Conservation (phyloP, 2,888 invertebrate species). For the Drymonia ruficornis region DNA sequence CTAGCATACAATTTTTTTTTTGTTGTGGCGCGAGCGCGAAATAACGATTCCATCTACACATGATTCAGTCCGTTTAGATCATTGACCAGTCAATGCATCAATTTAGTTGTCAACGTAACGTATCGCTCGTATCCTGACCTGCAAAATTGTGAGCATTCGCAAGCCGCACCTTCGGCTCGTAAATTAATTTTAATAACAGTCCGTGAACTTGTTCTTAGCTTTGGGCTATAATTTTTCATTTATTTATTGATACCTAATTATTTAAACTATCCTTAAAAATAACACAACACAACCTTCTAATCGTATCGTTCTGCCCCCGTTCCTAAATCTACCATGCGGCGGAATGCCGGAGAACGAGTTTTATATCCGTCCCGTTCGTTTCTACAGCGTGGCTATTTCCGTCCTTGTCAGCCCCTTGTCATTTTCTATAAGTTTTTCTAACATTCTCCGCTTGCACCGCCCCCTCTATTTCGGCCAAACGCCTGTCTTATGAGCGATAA, state of each 20-base stretch:
- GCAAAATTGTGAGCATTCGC: conserved; percentile 35
- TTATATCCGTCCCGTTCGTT: conserved; percentile 75
- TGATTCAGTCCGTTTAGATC: conserved; percentile 27
- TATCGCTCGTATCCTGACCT: conserved; percentile 34
- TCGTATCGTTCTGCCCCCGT: conserved; percentile 83
- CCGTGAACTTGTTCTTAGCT: conserved; percentile 39
- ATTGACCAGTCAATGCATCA: conserved; percentile 33
- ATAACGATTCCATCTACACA: conserved; percentile 7
- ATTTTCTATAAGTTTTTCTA: conserved; percentile 85
- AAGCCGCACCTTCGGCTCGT: conserved; percentile 41
- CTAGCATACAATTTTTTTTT: neutral
- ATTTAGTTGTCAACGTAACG: conserved; percentile 43
- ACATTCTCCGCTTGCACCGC: conserved; percentile 76
- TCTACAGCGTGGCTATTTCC: conserved; percentile 66
- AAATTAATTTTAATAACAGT: conserved; percentile 52
- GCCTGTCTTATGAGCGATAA: conserved; percentile 70
- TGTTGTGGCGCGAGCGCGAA: neutral
- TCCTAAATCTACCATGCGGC: conserved; percentile 83
- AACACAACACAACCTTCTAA: conserved; percentile 81
- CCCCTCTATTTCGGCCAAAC: conserved; percentile 78
- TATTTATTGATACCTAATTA: conserved; percentile 61
- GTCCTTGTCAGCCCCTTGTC: conserved; percentile 80
- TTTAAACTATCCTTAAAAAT: conserved; percentile 72
- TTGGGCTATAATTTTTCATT: conserved; percentile 57
- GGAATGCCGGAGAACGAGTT: conserved; percentile 83